Conservation (phyloP, 2,888 invertebrate genomes). For the Protonemura montana region DNA sequence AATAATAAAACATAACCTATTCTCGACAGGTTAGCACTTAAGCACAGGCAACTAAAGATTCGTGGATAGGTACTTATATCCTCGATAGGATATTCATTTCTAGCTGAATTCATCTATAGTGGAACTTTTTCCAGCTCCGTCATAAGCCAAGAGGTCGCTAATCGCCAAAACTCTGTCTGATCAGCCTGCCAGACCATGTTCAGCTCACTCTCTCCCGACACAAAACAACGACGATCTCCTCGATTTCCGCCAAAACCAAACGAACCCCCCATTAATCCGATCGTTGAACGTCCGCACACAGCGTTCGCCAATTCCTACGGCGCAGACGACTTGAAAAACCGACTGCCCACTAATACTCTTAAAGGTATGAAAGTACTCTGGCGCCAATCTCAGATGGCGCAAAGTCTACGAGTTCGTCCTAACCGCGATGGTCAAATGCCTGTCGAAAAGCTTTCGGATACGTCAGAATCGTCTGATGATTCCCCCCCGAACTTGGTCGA, state of each 20-base stretch:
- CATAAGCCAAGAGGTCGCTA: too few relatives aligned
- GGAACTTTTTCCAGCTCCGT: too few relatives aligned
- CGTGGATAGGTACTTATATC: too few relatives aligned
- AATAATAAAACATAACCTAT: too few relatives aligned
- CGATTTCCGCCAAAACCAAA: neutral
- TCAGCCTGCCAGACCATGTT: neutral
- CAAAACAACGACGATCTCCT: neutral
- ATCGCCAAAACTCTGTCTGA: too few relatives aligned
- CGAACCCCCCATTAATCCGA: neutral
- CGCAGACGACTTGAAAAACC: neutral
- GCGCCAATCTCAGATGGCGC: neutral
- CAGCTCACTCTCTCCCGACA: neutral
- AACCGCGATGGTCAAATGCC: constrained; percentile 23
- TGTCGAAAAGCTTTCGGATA: neutral
- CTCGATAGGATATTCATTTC: too few relatives aligned
- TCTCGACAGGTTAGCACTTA: too few relatives aligned
- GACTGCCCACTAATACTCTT: neutral
- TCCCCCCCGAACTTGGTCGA: neutral
- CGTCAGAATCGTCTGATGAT: neutral
- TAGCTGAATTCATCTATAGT: too few relatives aligned
- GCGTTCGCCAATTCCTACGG: neutral
- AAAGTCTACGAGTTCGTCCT: neutral
- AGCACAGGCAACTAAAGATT: too few relatives aligned
- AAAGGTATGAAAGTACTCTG: constrained; percentile 13
- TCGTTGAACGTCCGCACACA: neutral